A percentile compares a stretch with the other conserved stretches of the same genome.
These are phyloP conservation scores for Stenotaenia linearis DNA, from an alignment of 2,888 invertebrate species.

Conservation along the genomic window DNA sequence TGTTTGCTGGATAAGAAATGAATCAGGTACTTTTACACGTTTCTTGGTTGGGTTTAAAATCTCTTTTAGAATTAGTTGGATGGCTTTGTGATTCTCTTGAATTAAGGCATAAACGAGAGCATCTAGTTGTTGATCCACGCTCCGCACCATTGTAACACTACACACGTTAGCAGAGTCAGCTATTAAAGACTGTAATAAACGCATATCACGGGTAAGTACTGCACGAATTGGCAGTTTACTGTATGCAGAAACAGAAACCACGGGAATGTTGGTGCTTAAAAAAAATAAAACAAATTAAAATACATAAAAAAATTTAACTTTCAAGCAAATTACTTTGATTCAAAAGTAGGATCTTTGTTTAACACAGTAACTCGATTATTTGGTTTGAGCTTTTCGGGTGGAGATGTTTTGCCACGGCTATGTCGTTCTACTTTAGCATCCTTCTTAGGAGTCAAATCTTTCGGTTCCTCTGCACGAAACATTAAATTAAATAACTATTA, in stretches of 20 bases:
- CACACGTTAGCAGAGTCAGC: slow-evolving; percentile 45
- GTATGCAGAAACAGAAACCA: slow-evolving; percentile 48
- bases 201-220: slow-evolving; percentile 47
- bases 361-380: slow-evolving; percentile 46
- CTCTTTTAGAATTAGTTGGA: slow-evolving; percentile 42
- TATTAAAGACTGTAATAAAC: slow-evolving; percentile 46
- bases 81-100: slow-evolving; percentile 43
- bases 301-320: background rate
- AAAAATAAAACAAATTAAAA: background rate
- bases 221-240: slow-evolving; percentile 50
- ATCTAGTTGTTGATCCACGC: slow-evolving; percentile 42
- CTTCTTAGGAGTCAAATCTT: background rate
- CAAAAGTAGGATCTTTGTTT: slow-evolving; percentile 48
- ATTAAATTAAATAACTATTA: background rate
- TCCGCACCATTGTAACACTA: slow-evolving; percentile 41
- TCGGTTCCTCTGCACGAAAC: background rate
- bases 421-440: background rate
- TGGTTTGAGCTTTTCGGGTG: slow-evolving; percentile 43
- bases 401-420: background rate
- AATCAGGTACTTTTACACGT: slow-evolving; percentile 39
- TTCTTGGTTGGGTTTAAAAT: slow-evolving; percentile 35
- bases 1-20: slow-evolving; percentile 41
- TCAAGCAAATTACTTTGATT: slow-evolving; percentile 43
- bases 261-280: slow-evolving; percentile 48
- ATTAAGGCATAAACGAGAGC: slow-evolving; percentile 45